Base-by-base conservation (phyloP, 2,797 vertebrate species). In the Phoxinus dragarum region DNA sequence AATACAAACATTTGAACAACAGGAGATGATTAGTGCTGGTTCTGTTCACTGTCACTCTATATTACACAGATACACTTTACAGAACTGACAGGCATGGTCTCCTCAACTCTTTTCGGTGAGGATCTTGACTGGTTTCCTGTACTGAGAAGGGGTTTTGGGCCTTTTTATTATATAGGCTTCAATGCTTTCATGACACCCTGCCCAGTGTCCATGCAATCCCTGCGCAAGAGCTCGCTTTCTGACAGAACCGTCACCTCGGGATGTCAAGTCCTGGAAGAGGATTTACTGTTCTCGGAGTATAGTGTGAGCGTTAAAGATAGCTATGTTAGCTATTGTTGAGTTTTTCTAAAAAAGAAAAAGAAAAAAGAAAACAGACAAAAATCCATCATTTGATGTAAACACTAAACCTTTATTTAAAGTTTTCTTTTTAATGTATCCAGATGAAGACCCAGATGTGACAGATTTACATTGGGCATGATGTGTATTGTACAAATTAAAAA, bases 111-210 rank as follows among this genome's bases (percentile, higher is more conserved):
- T 40, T 71, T 71, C 67, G 47, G 54, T 47, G 56, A 73, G 67
- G n/a, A 44, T 47, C 56, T 86, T 73, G 88, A 27, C 23, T 84
- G 81, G 80, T 88, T 80, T 87, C 87, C 54, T 67, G 31, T 78
- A 74, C 54, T 38, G 38, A 81, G 59, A 61, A 42, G 68, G 67
- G 38, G 5, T 34, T 34, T 31, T 52, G 54, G 66, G 14, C 17
- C 10, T 47, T 87, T 82, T 82, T 88, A 80, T 71, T 64, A 77
- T 49, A 68, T 78, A 75, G 10, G 69, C 77, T 82, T 79, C 49
- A 73, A 1, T 61, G 66, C 69, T 61, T 82, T 82, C 67, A 44
- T 82, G 86, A 83, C 82, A 84, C 78, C 9, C 73, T 54, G 78
- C 61, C 31, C 56, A 54, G 40, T 59, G 31, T n/a, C 86, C 38